Evolutionary conservation across 2,888 invertebrate species (phyloP), one percentile per base, ranked within the genome.

Genomic region (Hedya salicella): DNA sequence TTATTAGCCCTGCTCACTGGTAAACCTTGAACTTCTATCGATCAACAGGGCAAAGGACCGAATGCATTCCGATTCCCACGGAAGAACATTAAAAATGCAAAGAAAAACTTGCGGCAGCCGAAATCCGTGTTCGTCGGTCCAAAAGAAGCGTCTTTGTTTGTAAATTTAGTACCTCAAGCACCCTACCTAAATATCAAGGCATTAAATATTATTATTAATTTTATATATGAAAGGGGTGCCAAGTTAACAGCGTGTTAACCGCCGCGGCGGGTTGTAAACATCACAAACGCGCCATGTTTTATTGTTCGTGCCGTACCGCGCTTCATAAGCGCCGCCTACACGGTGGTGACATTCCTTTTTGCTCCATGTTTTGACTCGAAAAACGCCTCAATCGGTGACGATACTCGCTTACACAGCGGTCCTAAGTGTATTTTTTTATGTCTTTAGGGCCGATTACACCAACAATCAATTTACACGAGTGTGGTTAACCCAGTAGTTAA

Each of bases 181-280:
- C 62, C 52, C 46, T 48, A 32, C 17, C 46, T n/a, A 40, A 53
- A 60, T 32, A 54, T 48, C 14, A 17, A 16, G n/a, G 40, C 50
- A 77, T 75, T 72, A 74, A 75, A 77, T 75, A 72, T 76, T 75
- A 75, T 72, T 80, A 78, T 77, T 75, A 77, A 73, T 76, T 73
- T 81, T 78, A 76, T 81, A 78, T 81, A 84, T 83, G 78, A 80
- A 81, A 79, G 75, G 73, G 77, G 77, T 75, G 78, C 71, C 75
- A 69, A 72, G 72, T 76, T 79, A 75, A 79, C 75, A 77, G 75
- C 74, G 77, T 82, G 82, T 78, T 81, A 80, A 80, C 76, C 76
- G 72, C 69, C 67, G 62, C 70, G 70, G 69, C 57, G 68, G 72
- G 73, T 69, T 77, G 72, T 77, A 75, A 76, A 75, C 77, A 76